Evolutionary conservation across 2,113 vertebrate species (phyloP).

Genomic region (Neoarius graeffei): DNA sequence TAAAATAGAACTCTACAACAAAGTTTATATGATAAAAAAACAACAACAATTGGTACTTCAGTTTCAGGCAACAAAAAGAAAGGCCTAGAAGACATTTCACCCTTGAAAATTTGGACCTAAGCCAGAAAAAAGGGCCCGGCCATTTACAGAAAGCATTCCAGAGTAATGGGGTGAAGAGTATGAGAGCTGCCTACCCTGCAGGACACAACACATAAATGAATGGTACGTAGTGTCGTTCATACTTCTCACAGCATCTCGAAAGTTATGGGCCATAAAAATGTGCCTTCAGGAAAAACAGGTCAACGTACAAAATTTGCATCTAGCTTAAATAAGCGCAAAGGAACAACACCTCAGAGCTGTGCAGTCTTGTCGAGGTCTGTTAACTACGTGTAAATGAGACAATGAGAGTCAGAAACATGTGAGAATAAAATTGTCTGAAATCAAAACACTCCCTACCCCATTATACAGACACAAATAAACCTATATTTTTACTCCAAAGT

Average conservation of each 20-base stretch:
- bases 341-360: neutral
- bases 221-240: neutral
- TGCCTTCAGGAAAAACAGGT: neutral
- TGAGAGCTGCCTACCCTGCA: conserved; percentile 1
- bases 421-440: too few relatives aligned
- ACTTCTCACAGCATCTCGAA: neutral
- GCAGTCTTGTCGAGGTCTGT: too few relatives aligned
- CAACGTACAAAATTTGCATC: neutral
- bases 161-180: conserved; percentile 11
- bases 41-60: too few relatives aligned
- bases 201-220: neutral
- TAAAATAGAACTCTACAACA: too few relatives aligned
- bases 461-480: too few relatives aligned
- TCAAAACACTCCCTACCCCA: too few relatives aligned
- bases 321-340: neutral
- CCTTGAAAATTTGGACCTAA: neutral
- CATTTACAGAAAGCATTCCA: conserved; percentile 10
- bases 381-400: neutral
- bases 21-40: too few relatives aligned
- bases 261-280: neutral
- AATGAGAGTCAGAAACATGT: neutral
- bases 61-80: neutral
- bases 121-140: neutral
- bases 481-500: too few relatives aligned
- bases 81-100: neutral